Evolutionary conservation across 2,888 invertebrate genomes (phyloP).

Genomic region (Idaea biselata): DNA sequence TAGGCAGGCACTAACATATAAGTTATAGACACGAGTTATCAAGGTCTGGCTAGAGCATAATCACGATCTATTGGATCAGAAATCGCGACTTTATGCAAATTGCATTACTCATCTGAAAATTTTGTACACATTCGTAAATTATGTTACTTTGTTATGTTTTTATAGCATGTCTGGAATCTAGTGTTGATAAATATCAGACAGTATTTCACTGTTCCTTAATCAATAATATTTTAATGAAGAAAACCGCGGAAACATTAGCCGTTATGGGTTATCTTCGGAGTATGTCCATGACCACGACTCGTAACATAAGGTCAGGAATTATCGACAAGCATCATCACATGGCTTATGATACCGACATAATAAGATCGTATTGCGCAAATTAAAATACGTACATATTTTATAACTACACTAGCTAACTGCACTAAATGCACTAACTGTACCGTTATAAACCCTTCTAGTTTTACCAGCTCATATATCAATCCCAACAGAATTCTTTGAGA

Average conservation of each 20-base stretch:
- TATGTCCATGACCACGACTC: constrained; percentile 47
- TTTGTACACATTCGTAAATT: neutral
- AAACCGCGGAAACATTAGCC: constrained; percentile 36
- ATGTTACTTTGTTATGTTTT: neutral
- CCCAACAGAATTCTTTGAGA: neutral
- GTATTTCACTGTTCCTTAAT: neutral
- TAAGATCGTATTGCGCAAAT: constrained; percentile 8
- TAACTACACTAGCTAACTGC: neutral
- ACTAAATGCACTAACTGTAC: neutral
- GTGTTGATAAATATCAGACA: no score
- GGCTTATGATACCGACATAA: constrained; percentile 18
- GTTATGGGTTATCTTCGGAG: constrained; percentile 38
- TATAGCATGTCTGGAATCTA: constrained; percentile 13
- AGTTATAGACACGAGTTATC: constrained; percentile 27
- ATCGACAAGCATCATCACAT: constrained; percentile 31
- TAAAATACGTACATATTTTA: constrained; percentile 5
- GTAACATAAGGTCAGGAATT: constrained; percentile 44
- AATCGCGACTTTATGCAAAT: constrained; percentile 41
- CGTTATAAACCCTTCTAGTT: neutral
- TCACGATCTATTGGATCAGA: constrained; percentile 17
- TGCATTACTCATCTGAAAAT: constrained; percentile 29
- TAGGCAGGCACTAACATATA: constrained; percentile 32
- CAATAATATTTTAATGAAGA: neutral
- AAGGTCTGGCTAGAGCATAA: constrained; percentile 27
- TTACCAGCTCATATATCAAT: neutral